These are phyloP conservation scores for Muscidifurax raptorellus DNA, from an alignment of 1,140 invertebrate species.

Conservation along the genomic window DNA sequence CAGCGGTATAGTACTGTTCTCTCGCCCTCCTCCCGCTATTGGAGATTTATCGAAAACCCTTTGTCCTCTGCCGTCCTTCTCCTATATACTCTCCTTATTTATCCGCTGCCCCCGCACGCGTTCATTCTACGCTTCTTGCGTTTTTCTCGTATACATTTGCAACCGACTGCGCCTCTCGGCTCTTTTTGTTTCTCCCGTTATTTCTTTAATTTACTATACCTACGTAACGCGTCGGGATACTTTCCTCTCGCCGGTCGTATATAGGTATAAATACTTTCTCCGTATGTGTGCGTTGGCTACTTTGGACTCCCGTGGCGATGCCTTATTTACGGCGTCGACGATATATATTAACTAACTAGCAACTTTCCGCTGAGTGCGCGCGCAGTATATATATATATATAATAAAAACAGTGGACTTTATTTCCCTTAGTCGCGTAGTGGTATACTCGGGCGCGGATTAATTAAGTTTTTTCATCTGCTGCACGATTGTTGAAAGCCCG, in stretches of 20 bases:
- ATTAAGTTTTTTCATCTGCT: background rate
- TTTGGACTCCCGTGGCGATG: background rate
- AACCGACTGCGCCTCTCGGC: background rate
- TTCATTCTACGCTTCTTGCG: background rate
- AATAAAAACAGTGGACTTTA: constrained; percentile 4
- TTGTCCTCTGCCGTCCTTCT: background rate
- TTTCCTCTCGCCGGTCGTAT: background rate
- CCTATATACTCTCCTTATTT: background rate
- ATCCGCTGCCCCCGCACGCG: background rate
- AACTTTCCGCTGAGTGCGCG: background rate
- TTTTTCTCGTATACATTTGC: background rate
- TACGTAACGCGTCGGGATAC: background rate
- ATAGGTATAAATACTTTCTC: background rate
- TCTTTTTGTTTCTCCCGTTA: constrained; percentile 4
- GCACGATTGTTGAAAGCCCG: background rate
- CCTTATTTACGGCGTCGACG: constrained; percentile 7
- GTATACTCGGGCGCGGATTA: too few relatives aligned
- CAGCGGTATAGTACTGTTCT: too few relatives aligned
- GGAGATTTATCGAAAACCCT: constrained; percentile 64
- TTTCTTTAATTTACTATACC: constrained; percentile 33
- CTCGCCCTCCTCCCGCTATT: constrained; percentile 56
- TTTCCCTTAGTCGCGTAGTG: background rate
- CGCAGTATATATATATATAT: background rate
- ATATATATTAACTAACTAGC: constrained; percentile 10
- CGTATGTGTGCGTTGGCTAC: background rate